Percentiles rank a stretch among this genome's conserved stretches.
These are phyloP conservation scores for Nycticebus coucang DNA, from an alignment of 2,113 vertebrate species.

Conservation along the genomic window DNA sequence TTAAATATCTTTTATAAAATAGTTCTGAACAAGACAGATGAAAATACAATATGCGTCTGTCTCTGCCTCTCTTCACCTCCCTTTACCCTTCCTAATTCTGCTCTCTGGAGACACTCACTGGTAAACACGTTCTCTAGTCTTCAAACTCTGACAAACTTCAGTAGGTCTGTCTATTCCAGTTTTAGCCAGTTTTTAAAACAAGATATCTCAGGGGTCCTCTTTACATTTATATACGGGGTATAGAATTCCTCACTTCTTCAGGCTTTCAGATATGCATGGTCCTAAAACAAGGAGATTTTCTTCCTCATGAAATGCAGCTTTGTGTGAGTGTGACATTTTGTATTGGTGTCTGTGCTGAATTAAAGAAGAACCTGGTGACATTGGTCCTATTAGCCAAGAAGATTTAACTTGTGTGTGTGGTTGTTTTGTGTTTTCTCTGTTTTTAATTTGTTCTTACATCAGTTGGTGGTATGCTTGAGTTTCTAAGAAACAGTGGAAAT, in stretches of 20 bases:
- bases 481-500: slow-evolving; percentile 80
- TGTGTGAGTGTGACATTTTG: slow-evolving; percentile 31
- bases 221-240: not conserved
- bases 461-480: slow-evolving; percentile 77
- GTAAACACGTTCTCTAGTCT: not conserved
- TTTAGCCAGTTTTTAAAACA: slow-evolving; percentile 18
- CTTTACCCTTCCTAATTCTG: not conserved
- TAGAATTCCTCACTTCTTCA: not conserved
- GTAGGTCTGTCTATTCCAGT: not conserved
- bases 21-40: not conserved
- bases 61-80: not conserved
- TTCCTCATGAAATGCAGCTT: not conserved
- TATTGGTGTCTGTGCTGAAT: slow-evolving; percentile 30
- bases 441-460: slow-evolving; percentile 78
- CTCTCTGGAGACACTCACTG: not conserved
- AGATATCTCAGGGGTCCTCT: not conserved
- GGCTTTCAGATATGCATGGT: not conserved
- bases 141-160: slow-evolving; percentile 32
- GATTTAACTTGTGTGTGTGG: not conserved
- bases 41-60: not conserved
- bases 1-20: slow-evolving; percentile 17
- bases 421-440: not conserved
- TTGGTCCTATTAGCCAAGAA: not conserved
- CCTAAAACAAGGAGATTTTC: slow-evolving; percentile 38
- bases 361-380: not conserved